Conservation (phyloP, 2,797 vertebrate genomes). For the Chaenodraco wilsoni region DNA sequence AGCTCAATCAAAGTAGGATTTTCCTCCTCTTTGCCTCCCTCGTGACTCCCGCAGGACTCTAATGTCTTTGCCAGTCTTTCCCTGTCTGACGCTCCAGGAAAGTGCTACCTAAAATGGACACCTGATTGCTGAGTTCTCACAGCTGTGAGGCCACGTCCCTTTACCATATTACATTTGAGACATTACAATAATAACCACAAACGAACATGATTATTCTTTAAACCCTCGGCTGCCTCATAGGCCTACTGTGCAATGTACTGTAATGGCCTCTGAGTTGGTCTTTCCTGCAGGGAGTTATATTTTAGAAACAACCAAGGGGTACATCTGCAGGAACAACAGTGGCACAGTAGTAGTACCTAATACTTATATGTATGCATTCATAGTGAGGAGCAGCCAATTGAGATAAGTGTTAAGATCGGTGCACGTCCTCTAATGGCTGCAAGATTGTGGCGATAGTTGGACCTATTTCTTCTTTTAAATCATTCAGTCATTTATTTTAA, state of each 20-base stretch:
- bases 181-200: constrained; percentile 10
- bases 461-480: neutral
- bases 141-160: no score
- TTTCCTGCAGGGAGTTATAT: neutral
- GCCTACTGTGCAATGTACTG: neutral
- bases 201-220: neutral
- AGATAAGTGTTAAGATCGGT: neutral
- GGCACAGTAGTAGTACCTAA: neutral
- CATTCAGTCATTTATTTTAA: neutral
- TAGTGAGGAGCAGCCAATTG: no score
- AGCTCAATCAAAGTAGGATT: no score
- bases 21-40: no score
- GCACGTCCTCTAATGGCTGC: constrained; percentile 3
- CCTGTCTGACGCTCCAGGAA: no score
- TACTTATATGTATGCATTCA: no score
- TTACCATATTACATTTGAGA: neutral
- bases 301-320: neutral
- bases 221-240: neutral
- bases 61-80: no score
- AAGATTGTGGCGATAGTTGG: neutral
- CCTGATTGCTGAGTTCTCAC: no score
- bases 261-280: neutral
- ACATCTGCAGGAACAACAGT: neutral
- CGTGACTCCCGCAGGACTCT: no score
- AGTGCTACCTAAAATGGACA: no score